These are phyloP conservation scores for Arenaria interpres DNA, from an alignment of 2,113 vertebrate genomes.

Conservation along the genomic window DNA sequence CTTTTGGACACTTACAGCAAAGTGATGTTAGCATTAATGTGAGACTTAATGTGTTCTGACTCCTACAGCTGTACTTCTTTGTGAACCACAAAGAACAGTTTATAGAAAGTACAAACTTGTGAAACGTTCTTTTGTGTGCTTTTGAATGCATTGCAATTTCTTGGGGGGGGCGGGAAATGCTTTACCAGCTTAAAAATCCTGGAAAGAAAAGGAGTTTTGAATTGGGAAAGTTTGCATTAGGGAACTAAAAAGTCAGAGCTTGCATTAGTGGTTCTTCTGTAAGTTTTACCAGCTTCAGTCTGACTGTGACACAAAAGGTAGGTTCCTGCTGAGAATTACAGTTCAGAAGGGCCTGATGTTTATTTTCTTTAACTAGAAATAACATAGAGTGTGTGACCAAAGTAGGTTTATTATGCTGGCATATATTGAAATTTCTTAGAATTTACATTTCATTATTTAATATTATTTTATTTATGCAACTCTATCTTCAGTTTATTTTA, in stretches of 20 bases:
- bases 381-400: background rate
- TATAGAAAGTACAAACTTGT: background rate
- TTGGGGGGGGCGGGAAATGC: background rate
- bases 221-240: background rate
- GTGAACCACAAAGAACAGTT: background rate
- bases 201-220: background rate
- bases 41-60: background rate
- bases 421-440: constrained; percentile 14
- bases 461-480: constrained; percentile 57
- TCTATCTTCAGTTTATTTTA: constrained; percentile 44
- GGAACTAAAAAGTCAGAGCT: background rate
- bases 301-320: background rate
- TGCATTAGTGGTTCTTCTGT: background rate
- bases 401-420: background rate
- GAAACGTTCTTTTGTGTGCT: background rate
- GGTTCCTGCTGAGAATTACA: background rate
- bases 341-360: background rate
- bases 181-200: background rate
- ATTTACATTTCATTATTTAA: constrained; percentile 55
- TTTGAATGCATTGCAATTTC: background rate
- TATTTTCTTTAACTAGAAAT: constrained; percentile 45
- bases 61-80: background rate
- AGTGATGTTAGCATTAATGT: background rate
- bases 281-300: background rate
- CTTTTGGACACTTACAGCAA: background rate